Conservation (phyloP, 2,888 invertebrate species). For the Thysanoteuthis rhombus region DNA sequence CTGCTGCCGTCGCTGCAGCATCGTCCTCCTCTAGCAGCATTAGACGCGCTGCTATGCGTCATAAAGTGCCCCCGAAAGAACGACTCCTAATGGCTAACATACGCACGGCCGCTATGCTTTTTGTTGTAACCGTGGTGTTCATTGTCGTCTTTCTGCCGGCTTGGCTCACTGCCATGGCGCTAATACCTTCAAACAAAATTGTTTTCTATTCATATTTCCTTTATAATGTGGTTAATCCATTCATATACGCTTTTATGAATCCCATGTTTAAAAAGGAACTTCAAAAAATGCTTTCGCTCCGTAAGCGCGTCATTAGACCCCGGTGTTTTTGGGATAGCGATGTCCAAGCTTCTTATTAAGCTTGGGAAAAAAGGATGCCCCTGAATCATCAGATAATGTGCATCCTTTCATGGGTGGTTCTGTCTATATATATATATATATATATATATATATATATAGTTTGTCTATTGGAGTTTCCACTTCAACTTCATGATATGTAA, state of each 20-base stretch:
- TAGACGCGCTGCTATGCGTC: conserved; percentile 21
- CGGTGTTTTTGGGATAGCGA: not conserved
- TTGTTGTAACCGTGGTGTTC: conserved; percentile 65
- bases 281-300: conserved; percentile 40
- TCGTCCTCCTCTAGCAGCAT: conserved; percentile 16
- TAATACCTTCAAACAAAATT: conserved; percentile 49
- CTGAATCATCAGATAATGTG: no score
- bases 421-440: not conserved
- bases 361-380: no score
- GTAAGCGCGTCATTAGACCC: conserved; percentile 25
- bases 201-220: conserved; percentile 65
- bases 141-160: conserved; percentile 64
- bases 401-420: not conserved
- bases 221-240: conserved; percentile 65
- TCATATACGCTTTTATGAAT: conserved; percentile 67
- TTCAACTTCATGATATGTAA: no score
- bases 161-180: conserved; percentile 56
- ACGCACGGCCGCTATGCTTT: conserved; percentile 66
- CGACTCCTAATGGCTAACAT: conserved; percentile 56
- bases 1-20: conserved; percentile 15
- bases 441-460: not conserved
- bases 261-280: conserved; percentile 62
- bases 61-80: conserved; percentile 39
- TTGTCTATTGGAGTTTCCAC: no score
- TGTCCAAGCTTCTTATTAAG: not conserved